phyloP scores from a whole-genome alignment of 2,797 vertebrate genomes.

The Cynopterus sphinx region DNA sequence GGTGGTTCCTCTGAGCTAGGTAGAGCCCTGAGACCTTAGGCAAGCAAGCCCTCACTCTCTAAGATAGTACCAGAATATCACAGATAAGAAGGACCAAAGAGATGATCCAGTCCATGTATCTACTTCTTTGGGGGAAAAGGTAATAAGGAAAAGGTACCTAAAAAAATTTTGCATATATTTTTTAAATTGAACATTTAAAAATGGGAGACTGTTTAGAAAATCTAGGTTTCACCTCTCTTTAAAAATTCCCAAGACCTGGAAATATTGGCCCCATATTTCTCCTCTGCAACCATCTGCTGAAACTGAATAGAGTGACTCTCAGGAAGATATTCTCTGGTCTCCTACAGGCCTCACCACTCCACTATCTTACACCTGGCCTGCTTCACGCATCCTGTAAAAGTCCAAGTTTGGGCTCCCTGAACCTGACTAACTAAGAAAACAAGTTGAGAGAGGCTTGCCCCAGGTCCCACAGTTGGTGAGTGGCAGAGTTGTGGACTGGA shows the following conservation, averaged over 20 bases:
- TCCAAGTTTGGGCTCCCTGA: not conserved
- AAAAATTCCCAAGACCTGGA: not conserved
- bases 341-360: no score
- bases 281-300: not conserved
- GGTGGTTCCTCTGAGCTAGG: not conserved
- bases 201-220: not conserved
- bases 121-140: not conserved
- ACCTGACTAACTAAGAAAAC: not conserved
- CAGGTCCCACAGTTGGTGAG: not conserved
- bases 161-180: not conserved
- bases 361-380: not conserved
- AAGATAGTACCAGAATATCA: not conserved
- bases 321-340: not conserved
- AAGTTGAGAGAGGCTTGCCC: not conserved
- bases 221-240: not conserved
- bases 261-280: not conserved
- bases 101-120: not conserved
- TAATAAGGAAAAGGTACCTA: not conserved
- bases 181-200: conserved; percentile 1
- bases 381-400: not conserved
- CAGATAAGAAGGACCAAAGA: not conserved
- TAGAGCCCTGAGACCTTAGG: not conserved
- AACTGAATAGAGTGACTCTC: not conserved
- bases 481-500: not conserved
- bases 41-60: not conserved